Base-by-base conservation (phyloP, 2,113 vertebrate genomes). In the Semicossyphus pulcher region DNA sequence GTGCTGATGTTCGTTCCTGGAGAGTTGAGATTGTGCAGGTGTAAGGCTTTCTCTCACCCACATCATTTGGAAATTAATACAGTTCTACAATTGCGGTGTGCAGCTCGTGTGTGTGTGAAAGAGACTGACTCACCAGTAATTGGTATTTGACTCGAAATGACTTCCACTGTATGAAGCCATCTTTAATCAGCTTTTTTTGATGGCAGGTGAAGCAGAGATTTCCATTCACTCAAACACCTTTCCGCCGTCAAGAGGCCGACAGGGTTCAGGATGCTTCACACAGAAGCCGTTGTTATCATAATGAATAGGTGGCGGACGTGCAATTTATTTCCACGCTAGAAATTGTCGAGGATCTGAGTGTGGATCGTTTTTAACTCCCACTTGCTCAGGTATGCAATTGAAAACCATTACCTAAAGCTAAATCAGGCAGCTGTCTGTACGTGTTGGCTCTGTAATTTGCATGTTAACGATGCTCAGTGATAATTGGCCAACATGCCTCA, bases 301-400 rank as follows among this genome's bases (percentile, higher is more conserved):
- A 84, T 74, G 64, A 80, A 68, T 49, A 45, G 48, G 72, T 42
- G 20, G 29, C 12, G 42, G 56, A 73, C 62, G n/a, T 72, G 60
- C 39, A 49, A 65, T 83, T 73, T 53, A 32, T 20, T 34, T 18
- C 21, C 49, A 62, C 1, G 23, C 29, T 18, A 34, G 26, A 71
- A 83, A 78, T 15, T 70, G 59, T 25, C 53, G 62, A 26, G 64
- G 7, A 51, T 10, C 9, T 53, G 7, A 10, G 32, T 18, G n/a
- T 7, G 29, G 10, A 63, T 42, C 12, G 53, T 16, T 41, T 71
- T 64, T 18, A 76, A 23, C 72, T 41, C n/a, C 53, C 26, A 23
- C 34, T 5, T 63, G 16, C 25, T 74, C 20, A 28, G 36, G 39
- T 47, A 48, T 42, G 15, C 37, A 29, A 37, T 53, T 26, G 18